Evolutionary conservation across 2,113 vertebrate genomes (phyloP).

Genomic region (Speoplatyrhinus poulsoni): DNA sequence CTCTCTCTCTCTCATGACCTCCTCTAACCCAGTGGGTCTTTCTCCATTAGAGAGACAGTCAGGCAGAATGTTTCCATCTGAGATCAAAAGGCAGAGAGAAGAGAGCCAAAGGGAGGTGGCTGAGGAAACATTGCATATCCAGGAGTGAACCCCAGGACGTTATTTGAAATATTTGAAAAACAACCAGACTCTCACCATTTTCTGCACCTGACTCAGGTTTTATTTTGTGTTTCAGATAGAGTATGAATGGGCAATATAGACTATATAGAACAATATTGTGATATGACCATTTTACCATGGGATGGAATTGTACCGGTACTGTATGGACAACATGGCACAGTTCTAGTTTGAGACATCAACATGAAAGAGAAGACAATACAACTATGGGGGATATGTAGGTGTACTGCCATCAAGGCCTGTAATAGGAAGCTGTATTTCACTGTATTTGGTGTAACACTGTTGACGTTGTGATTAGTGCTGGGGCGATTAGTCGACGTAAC

Average conservation of each 20-base stretch:
- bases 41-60: conserved; percentile 48
- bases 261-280: too few species aligned
- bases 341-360: background rate
- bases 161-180: too few species aligned
- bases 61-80: conserved; percentile 73
- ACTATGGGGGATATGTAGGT: too few species aligned
- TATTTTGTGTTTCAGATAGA: too few species aligned
- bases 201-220: background rate
- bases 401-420: too few species aligned
- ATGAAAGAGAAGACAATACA: background rate
- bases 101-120: conserved; percentile 31
- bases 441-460: background rate
- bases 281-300: too few species aligned
- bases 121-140: conserved; percentile 62
- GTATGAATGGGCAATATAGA: too few species aligned
- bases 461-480: background rate
- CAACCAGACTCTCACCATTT: conserved; percentile 1
- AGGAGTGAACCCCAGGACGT: conserved; percentile 54
- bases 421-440: background rate
- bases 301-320: too few species aligned
- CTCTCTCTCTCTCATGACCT: conserved; percentile 47
- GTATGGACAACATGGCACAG: too few species aligned
- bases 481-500: too few species aligned
- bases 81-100: conserved; percentile 59
- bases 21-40: conserved; percentile 57